Evolutionary conservation across 2,113 vertebrate species (phyloP).

Genomic region (Sinocyclocheilus anshuiensis): DNA sequence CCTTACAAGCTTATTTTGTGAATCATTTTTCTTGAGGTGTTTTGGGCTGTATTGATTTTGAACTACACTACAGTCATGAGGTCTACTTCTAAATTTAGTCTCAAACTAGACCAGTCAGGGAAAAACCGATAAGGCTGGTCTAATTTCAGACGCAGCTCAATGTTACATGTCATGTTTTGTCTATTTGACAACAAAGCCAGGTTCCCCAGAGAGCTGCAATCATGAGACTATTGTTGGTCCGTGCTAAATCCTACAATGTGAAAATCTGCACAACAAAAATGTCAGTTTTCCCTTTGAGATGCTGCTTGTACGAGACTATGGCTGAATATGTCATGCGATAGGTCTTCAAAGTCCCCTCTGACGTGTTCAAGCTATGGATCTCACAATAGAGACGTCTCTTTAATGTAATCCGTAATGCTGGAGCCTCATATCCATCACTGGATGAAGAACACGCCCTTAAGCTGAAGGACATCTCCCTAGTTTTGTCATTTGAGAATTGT

Average conservation of each 20-base stretch:
- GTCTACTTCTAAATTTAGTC: not conserved
- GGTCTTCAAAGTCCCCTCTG: conserved; percentile 39
- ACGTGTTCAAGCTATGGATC: conserved; percentile 35
- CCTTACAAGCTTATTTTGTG: too few relatives aligned
- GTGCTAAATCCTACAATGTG: conserved; percentile 52
- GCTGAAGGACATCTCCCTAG: conserved; percentile 15
- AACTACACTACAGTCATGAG: not conserved
- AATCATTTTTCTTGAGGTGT: too few relatives aligned
- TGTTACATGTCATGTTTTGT: conserved; percentile 46
- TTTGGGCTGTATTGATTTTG: too few relatives aligned
- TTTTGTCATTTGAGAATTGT: conserved; percentile 63
- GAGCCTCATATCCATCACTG: conserved; percentile 54
- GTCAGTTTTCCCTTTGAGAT: conserved; percentile 30
- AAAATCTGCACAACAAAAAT: conserved; percentile 25
- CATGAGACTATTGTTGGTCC: conserved; percentile 23
- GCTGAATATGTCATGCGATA: conserved; percentile 54
- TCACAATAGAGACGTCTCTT: conserved; percentile 54
- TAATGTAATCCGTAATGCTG: conserved; percentile 62
- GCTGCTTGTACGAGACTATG: conserved; percentile 34
- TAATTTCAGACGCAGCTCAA: conserved; percentile 45
- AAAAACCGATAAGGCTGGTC: conserved; percentile 24
- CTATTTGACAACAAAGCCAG: conserved; percentile 52
- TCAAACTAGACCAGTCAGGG: not conserved
- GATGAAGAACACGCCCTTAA: conserved; percentile 55
- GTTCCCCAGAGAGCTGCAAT: conserved; percentile 45